Percentiles rank a stretch among this genome's conserved stretches.
These are phyloP conservation scores for Scolopax mira DNA, from an alignment of 2,113 vertebrate species.

Conservation along the genomic window DNA sequence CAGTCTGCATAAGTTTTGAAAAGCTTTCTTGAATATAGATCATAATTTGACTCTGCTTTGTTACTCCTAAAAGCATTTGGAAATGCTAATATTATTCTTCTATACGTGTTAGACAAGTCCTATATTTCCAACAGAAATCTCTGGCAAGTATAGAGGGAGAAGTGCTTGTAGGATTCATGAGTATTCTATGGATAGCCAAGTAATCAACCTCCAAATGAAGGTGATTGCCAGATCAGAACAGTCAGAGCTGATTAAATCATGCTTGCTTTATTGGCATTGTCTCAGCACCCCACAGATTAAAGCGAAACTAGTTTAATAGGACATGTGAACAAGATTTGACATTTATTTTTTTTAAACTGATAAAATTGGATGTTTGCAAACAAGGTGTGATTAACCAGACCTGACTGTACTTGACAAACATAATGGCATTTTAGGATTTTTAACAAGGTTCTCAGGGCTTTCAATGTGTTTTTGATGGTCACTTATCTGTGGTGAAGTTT, in stretches of 20 bases:
- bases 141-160: not conserved
- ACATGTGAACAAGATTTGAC: conserved; percentile 50
- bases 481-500: not conserved
- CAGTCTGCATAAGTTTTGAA: not conserved
- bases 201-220: conserved; percentile 57
- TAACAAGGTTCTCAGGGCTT: conserved; percentile 34
- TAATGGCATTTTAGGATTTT: conserved; percentile 61
- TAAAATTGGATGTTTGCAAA: conserved; percentile 63
- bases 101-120: not conserved
- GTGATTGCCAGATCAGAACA: conserved; percentile 56
- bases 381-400: conserved; percentile 58
- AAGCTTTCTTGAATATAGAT: not conserved
- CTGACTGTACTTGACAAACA: conserved; percentile 50
- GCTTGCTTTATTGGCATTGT: conserved; percentile 62
- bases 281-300: conserved; percentile 49
- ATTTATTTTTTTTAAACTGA: conserved; percentile 29
- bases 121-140: not conserved
- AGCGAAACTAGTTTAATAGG: conserved; percentile 59
- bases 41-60: not conserved
- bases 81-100: not conserved
- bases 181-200: conserved; percentile 56
- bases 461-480: not conserved
- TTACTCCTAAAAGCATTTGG: not conserved
- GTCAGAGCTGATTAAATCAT: conserved; percentile 66
- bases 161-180: not conserved